These are phyloP conservation scores for Thaleichthys pacificus DNA, from an alignment of 2,797 vertebrate species.

Conservation along the genomic window DNA sequence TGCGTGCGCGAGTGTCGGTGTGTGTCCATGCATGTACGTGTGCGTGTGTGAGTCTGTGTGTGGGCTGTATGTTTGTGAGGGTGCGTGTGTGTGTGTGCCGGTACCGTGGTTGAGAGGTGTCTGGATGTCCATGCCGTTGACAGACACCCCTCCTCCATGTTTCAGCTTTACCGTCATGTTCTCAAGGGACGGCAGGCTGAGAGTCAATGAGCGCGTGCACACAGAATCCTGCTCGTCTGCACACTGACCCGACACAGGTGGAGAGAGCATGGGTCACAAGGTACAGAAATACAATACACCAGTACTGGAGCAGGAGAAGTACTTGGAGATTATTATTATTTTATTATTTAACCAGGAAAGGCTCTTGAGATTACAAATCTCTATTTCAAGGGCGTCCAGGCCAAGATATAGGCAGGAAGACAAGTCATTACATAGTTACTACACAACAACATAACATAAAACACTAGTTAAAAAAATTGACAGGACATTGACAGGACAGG, in stretches of 20 bases:
- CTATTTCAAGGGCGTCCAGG: no score
- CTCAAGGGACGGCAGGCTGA: constrained; percentile 80
- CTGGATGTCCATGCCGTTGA: constrained; percentile 89
- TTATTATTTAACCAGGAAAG: background rate
- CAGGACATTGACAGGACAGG: no score
- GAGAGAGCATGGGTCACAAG: constrained; percentile 1
- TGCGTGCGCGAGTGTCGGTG: background rate
- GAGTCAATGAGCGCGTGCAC: constrained; percentile 86
- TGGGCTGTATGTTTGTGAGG: background rate
- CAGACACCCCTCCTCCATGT: constrained; percentile 86
- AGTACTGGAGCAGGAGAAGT: background rate
- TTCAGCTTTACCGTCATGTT: constrained; percentile 88
- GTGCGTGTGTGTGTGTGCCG: constrained; percentile 6
- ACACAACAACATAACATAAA: no score
- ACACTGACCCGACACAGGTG: constrained; percentile 75
- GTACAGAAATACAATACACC: background rate
- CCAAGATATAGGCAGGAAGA: no score
- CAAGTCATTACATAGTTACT: no score
- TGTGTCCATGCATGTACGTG: background rate
- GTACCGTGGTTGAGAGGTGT: constrained; percentile 87
- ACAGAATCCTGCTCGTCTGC: constrained; percentile 90
- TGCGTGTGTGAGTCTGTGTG: background rate
- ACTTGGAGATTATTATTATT: no score
- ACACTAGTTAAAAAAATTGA: no score
- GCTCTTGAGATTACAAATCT: no score